Conservation (phyloP, 2,797 vertebrate genomes). For the Xyrichtys novacula region DNA sequence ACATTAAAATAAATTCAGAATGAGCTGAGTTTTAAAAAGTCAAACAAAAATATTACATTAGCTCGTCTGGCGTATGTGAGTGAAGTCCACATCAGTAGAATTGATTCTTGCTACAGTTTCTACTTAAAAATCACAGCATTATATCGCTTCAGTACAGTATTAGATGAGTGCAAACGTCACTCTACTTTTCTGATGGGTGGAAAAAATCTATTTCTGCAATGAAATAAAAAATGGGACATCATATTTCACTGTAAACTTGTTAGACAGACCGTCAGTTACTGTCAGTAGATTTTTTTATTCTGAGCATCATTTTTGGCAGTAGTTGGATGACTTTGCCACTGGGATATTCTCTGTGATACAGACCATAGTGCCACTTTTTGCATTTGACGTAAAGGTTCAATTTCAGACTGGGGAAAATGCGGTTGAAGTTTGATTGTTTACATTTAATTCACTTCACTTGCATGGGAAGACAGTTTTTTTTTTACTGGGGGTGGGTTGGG, state of each 20-base stretch:
- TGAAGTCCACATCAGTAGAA: constrained; percentile 45
- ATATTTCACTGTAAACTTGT: background rate
- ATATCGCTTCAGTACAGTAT: constrained; percentile 38
- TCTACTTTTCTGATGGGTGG: constrained; percentile 13
- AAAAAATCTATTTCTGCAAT: constrained; percentile 17
- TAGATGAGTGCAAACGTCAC: constrained; percentile 34
- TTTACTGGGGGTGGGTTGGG: too few relatives aligned
- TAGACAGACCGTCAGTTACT: background rate
- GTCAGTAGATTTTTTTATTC: constrained; percentile 2
- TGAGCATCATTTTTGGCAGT: constrained; percentile 14
- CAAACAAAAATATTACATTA: constrained; percentile 24
- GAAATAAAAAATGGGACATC: constrained; percentile 6
- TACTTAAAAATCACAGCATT: constrained; percentile 64
- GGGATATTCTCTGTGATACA: background rate
- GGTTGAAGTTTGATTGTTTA: background rate
- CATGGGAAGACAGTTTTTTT: too few relatives aligned
- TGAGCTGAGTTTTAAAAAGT: constrained; percentile 31
- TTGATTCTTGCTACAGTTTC: constrained; percentile 35
- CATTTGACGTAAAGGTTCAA: background rate
- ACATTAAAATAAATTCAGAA: constrained; percentile 54
- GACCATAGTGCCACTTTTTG: background rate
- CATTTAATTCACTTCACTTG: too few relatives aligned
- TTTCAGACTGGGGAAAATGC: background rate
- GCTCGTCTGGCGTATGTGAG: constrained; percentile 20
- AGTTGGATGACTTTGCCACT: background rate